phyloP scores from a whole-genome alignment of 2,797 vertebrate genomes.

The Toxotes lorentzi region DNA sequence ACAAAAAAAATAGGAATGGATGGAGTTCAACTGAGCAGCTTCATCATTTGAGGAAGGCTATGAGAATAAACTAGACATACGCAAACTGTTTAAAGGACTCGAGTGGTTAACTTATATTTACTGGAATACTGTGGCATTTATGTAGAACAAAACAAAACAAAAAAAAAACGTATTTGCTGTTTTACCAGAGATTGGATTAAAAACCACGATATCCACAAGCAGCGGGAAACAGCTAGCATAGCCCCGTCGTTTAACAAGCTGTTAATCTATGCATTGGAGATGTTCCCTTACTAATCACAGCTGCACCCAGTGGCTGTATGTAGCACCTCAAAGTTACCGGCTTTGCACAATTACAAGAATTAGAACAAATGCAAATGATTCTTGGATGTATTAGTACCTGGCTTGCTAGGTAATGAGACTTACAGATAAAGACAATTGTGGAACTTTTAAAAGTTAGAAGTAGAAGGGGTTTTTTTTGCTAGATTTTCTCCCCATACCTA shows the following conservation, averaged over 20 bases:
- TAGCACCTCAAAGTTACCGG: not conserved
- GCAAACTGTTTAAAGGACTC: not conserved
- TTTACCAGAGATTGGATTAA: not conserved
- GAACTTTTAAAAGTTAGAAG: not conserved
- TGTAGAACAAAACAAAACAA: not conserved
- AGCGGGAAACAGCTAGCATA: not conserved
- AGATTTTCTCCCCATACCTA: not conserved
- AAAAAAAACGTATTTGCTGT: not conserved
- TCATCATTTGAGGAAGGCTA: not conserved
- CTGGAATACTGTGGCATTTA: not conserved
- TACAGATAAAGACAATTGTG: not conserved
- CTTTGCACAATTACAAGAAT: conserved; percentile 4
- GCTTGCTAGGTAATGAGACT: not conserved
- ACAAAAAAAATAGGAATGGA: not conserved
- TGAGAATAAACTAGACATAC: not conserved
- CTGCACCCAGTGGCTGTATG: conserved; percentile 5
- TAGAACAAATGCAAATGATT: not conserved
- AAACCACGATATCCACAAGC: not conserved
- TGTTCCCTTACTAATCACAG: conserved; percentile 1
- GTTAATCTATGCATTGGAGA: not conserved
- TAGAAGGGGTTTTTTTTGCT: not conserved
- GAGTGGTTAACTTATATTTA: not conserved
- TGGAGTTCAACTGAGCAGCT: not conserved
- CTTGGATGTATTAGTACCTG: not conserved
- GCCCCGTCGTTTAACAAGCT: not conserved